Percentiles rank a stretch among this genome's conserved stretches.
Evolutionary conservation across 2,888 invertebrate species (phyloP).

Genomic region (Torymus texanus): DNA sequence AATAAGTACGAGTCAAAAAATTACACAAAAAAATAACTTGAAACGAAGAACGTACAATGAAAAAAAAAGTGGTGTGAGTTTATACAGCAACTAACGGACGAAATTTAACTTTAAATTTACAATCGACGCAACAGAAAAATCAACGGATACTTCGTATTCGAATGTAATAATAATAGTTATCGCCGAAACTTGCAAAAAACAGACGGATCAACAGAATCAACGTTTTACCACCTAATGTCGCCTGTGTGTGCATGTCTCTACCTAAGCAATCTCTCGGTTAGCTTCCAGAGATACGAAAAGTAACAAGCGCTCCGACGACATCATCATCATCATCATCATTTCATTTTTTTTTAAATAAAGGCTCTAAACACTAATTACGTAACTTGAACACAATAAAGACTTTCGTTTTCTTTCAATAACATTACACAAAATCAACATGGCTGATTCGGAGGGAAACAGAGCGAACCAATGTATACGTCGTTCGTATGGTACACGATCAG

Average conservation of each 20-base stretch:
- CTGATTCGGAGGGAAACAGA: conserved; percentile 63
- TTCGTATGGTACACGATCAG: conserved; percentile 35
- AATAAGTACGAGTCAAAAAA: conserved; percentile 46
- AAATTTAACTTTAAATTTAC: conserved; percentile 41
- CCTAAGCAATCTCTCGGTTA: conserved; percentile 19
- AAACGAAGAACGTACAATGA: conserved; percentile 25
- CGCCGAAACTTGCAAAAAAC: conserved; percentile 44
- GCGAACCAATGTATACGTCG: conserved; percentile 54
- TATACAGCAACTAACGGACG: conserved; percentile 31
- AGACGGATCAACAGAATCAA: conserved; percentile 53
- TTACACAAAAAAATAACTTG: conserved; percentile 24
- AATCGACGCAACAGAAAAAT: conserved; percentile 42
- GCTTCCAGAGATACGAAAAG: conserved; percentile 38
- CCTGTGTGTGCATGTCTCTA: neutral
- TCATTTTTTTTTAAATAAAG: conserved; percentile 55
- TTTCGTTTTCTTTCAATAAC: conserved; percentile 57
- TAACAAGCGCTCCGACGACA: conserved; percentile 26
- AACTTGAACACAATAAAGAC: conserved; percentile 65
- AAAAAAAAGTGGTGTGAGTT: conserved; percentile 21
- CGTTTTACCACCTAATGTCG: conserved; percentile 34
- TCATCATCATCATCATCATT: neutral
- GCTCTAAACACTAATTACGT: conserved; percentile 60
- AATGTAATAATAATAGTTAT: conserved; percentile 1
- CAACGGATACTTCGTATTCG: conserved; percentile 37
- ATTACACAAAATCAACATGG: conserved; percentile 65